Percentiles rank a stretch among this genome's conserved stretches.
phyloP scores from a whole-genome alignment of 1,140 invertebrate genomes.

The Brachionus rubens region DNA sequence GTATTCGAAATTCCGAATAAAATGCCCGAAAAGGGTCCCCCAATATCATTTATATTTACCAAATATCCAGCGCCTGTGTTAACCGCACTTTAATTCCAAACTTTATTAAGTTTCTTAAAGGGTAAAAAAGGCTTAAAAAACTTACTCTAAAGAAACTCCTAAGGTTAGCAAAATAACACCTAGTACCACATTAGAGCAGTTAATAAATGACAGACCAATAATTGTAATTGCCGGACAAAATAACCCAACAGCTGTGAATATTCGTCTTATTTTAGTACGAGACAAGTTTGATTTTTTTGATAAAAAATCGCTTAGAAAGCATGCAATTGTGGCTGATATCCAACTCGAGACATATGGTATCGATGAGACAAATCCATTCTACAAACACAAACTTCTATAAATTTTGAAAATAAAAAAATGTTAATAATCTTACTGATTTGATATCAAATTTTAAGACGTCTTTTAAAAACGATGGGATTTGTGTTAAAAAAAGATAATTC shows the following conservation, averaged over 20 bases:
- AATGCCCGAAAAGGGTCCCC: slow-evolving; percentile 65
- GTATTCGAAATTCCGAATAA: slow-evolving; percentile 82
- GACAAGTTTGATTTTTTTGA: neutral
- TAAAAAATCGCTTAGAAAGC: slow-evolving; percentile 23
- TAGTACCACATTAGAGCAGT: neutral
- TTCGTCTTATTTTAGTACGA: slow-evolving; percentile 32
- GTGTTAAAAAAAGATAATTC: slow-evolving; percentile 76
- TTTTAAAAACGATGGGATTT: slow-evolving; percentile 59
- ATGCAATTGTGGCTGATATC: neutral
- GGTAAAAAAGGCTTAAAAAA: no score
- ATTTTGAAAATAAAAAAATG: neutral
- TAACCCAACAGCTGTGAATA: neutral
- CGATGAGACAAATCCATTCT: slow-evolving; percentile 47
- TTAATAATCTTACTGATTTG: slow-evolving; percentile 52
- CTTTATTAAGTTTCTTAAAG: no score
- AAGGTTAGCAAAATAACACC: slow-evolving; percentile 38
- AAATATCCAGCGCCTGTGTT: slow-evolving; percentile 45
- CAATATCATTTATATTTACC: slow-evolving; percentile 48
- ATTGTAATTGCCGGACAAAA: slow-evolving; percentile 18
- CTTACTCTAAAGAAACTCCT: slow-evolving; percentile 31
- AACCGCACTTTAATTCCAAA: neutral
- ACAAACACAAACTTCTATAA: neutral
- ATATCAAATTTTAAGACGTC: slow-evolving; percentile 60
- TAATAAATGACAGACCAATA: slow-evolving; percentile 20
- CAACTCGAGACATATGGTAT: slow-evolving; percentile 34